phyloP scores from a whole-genome alignment of 2,888 invertebrate species.

The Parnassius orleans region DNA sequence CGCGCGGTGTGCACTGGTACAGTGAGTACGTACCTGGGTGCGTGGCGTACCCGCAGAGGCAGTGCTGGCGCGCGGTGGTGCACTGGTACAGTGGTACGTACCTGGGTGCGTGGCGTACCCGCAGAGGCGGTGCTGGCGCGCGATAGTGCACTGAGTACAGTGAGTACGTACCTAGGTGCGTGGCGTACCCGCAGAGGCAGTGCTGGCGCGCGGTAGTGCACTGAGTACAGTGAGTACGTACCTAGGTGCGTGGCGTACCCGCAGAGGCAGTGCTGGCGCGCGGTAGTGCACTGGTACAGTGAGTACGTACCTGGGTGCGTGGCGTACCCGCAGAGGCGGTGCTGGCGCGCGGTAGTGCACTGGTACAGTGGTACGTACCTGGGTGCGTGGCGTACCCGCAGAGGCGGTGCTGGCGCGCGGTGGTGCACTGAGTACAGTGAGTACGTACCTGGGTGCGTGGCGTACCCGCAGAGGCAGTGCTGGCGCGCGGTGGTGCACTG shows the following conservation, averaged over 20 bases:
- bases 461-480: too few relatives aligned
- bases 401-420: too few relatives aligned
- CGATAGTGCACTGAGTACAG: too few relatives aligned
- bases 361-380: too few relatives aligned
- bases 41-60: constrained; percentile 81
- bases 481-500: too few relatives aligned
- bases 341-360: background rate
- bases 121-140: constrained; percentile 88
- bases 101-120: constrained; percentile 32
- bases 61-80: constrained; percentile 83
- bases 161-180: too few relatives aligned
- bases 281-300: background rate
- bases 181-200: constrained; percentile 80
- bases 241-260: constrained; percentile 19
- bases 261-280: background rate
- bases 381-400: too few relatives aligned
- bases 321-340: background rate
- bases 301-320: constrained; percentile 15
- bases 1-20: too few relatives aligned
- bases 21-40: too few relatives aligned
- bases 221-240: background rate
- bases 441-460: too few relatives aligned
- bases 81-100: too few relatives aligned
- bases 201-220: constrained; percentile 81
- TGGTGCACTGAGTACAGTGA: too few relatives aligned